A percentile compares a stretch with the other conserved stretches of the same genome.
Evolutionary conservation across 2,888 invertebrate species (phyloP).

Genomic region (Mimumesa dahlbomi): DNA sequence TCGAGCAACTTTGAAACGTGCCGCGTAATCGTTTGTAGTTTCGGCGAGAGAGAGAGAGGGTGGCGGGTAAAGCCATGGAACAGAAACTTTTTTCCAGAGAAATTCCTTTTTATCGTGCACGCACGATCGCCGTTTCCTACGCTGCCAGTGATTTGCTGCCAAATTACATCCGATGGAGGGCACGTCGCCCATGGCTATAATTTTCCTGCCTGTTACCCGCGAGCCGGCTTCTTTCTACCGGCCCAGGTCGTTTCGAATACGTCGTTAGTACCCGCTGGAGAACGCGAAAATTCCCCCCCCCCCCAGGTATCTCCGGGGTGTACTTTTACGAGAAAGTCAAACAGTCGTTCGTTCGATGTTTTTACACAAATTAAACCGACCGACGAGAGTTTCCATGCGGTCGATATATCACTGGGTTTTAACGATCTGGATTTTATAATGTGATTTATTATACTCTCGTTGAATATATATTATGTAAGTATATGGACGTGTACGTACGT

Average conservation of each 20-base stretch:
- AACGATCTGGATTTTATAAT: too few relatives aligned
- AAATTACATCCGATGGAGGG: slow-evolving; percentile 25
- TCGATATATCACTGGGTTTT: too few relatives aligned
- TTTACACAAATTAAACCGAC: too few relatives aligned
- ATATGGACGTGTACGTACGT: too few relatives aligned
- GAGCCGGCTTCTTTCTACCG: slow-evolving; percentile 1
- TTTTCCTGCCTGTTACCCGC: slow-evolving; percentile 17
- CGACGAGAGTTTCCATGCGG: too few relatives aligned
- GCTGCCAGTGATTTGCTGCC: slow-evolving; percentile 33
- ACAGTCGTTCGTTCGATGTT: not conserved
- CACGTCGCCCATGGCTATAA: slow-evolving; percentile 27
- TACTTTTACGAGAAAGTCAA: not conserved
- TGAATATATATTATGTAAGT: too few relatives aligned
- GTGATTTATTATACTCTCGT: too few relatives aligned
- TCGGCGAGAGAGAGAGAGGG: not conserved
- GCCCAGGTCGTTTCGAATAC: not conserved
- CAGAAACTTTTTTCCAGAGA: not conserved
- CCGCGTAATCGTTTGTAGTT: not conserved
- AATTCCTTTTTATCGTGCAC: slow-evolving; percentile 37
- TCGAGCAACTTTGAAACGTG: not conserved
- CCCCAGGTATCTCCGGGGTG: not conserved
- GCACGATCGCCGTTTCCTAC: slow-evolving; percentile 41
- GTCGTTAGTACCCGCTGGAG: not conserved
- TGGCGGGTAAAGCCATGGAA: too few relatives aligned
- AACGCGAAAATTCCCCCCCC: slow-evolving; percentile 3